phyloP scores from a whole-genome alignment of 30 jellyfish, hydroid and myxozoan species.

The Morbakka virulenta region DNA sequence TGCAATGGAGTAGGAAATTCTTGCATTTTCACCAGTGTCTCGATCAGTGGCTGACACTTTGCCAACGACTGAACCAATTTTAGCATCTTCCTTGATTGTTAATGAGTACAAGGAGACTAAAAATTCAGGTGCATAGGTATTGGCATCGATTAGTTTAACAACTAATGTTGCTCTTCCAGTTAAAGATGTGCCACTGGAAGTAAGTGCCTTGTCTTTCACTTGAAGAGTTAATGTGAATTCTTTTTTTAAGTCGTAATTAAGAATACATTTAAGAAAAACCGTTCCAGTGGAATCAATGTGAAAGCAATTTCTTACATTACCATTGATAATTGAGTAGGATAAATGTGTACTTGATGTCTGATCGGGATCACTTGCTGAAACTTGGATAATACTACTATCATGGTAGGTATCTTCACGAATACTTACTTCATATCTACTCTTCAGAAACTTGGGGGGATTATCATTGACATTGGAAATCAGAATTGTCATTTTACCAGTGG shows the following conservation, averaged over 20 bases:
- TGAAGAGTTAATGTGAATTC: conserved; percentile 49
- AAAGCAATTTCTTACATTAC: conserved; percentile 70
- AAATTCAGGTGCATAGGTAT: conserved; percentile 67
- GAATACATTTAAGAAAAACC: conserved; percentile 60
- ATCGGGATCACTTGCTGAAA: conserved; percentile 84
- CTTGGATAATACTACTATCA: conserved; percentile 57
- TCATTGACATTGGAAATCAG: conserved; percentile 77
- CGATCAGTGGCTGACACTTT: conserved; percentile 63
- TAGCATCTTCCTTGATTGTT: conserved; percentile 50
- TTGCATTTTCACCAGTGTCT: conserved; percentile 77
- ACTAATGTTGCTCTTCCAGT: conserved; percentile 24
- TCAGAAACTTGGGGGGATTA: conserved; percentile 68
- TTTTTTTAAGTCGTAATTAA: conserved; percentile 58
- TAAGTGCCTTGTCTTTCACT: conserved; percentile 59
- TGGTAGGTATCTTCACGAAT: conserved; percentile 81
- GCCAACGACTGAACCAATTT: conserved; percentile 43
- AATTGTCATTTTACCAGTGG: conserved; percentile 27
- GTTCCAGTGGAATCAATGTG: conserved; percentile 55
- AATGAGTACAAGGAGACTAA: not conserved
- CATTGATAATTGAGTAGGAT: conserved; percentile 67
- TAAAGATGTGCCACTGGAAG: conserved; percentile 10
- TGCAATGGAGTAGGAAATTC: conserved; percentile 56
- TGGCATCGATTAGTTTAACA: conserved; percentile 50
- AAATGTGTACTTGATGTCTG: conserved; percentile 65
- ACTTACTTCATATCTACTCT: conserved; percentile 40